phyloP scores from a whole-genome alignment of 1,140 invertebrate genomes.

The Euwallacea fornicatus region DNA sequence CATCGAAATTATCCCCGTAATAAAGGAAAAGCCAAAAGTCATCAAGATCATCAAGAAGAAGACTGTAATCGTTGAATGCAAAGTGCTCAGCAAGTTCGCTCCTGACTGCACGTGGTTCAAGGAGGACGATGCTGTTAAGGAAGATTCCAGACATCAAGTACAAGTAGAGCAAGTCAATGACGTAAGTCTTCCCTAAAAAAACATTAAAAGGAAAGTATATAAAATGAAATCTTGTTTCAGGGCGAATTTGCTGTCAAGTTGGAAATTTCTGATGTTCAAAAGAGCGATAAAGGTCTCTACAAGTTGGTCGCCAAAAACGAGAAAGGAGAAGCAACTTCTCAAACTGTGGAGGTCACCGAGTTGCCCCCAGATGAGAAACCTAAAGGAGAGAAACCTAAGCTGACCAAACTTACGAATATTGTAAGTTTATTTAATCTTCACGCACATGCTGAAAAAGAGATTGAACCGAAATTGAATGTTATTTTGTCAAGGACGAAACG shows the following conservation, averaged over 20 bases:
- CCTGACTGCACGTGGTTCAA: conserved; percentile 90
- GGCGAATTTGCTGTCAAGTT: conserved; percentile 86
- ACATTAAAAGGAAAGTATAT: background rate
- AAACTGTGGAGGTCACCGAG: conserved; percentile 82
- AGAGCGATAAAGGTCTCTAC: conserved; percentile 83
- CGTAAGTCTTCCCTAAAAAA: conserved; percentile 53
- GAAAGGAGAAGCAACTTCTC: conserved; percentile 90
- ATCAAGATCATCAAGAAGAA: conserved; percentile 87
- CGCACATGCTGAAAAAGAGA: background rate
- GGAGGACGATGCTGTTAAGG: conserved; percentile 74
- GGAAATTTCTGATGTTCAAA: conserved; percentile 79
- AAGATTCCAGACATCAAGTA: conserved; percentile 73
- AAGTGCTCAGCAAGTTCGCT: conserved; percentile 83
- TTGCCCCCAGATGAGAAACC: conserved; percentile 72
- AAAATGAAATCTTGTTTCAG: conserved; percentile 53
- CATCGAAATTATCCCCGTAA: conserved; percentile 95
- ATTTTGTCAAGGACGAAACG: no score
- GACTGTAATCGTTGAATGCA: conserved; percentile 88
- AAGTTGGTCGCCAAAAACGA: conserved; percentile 91
- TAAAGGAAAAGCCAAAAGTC: conserved; percentile 88
- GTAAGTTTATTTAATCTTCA: conserved; percentile 57
- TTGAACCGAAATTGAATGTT: no score
- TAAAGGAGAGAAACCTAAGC: conserved; percentile 69
- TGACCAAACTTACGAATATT: conserved; percentile 72
- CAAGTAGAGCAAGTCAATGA: conserved; percentile 78